phyloP scores from a whole-genome alignment of 2,113 vertebrate species.

The Chamaetylas fuelleborni region DNA sequence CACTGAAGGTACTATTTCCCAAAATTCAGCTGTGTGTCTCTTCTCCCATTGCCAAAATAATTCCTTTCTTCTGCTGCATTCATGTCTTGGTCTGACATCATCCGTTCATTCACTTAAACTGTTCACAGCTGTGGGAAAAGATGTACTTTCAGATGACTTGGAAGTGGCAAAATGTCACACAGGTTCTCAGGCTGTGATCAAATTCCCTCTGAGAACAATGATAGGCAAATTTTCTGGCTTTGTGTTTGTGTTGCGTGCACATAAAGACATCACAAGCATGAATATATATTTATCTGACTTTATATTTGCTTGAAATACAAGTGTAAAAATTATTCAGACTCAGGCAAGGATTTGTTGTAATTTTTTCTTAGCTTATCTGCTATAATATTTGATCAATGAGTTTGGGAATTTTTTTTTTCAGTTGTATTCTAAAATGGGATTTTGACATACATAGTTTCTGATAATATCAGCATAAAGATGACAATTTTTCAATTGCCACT shows the following conservation, averaged over 20 bases:
- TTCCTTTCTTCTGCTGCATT: neutral
- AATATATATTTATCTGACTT: neutral
- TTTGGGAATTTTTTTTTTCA: neutral
- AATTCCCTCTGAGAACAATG: neutral
- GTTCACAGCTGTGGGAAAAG: neutral
- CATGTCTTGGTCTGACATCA: neutral
- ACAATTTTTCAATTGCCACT: neutral
- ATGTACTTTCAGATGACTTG: neutral
- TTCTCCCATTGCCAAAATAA: neutral
- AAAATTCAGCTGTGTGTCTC: accelerated
- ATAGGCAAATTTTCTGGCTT: neutral
- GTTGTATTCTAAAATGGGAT: neutral
- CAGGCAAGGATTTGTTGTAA: neutral
- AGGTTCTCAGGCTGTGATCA: neutral
- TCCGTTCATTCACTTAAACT: neutral
- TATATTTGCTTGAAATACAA: neutral
- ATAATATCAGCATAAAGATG: neutral
- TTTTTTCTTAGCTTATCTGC: neutral
- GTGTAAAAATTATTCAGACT: neutral
- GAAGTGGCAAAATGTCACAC: neutral
- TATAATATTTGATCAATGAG: neutral
- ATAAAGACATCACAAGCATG: neutral
- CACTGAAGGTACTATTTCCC: neutral
- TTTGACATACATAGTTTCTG: neutral
- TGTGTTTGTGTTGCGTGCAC: neutral